Evolutionary conservation across 2,113 vertebrate genomes (phyloP), one percentile per base, ranked within the genome.

Genomic region (Columba janthina): DNA sequence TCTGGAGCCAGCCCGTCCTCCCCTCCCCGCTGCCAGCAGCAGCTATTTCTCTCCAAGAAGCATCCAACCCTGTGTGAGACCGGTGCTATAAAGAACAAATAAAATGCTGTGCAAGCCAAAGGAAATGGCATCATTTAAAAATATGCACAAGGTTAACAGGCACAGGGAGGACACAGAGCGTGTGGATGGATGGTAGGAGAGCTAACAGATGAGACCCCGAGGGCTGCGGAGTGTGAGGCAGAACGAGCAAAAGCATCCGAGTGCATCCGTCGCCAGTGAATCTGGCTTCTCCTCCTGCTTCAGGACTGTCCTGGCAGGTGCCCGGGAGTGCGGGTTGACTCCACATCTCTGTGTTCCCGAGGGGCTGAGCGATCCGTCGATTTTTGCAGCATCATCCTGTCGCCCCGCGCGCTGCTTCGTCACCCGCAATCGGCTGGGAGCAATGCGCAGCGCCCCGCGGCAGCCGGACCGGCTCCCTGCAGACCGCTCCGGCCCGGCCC

Each of bases 91-190:
- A 96, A 95, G 95, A 85, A 71, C 60, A 90, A 74, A 96, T 86
- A 58, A 96, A 93, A 77, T 10, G 83, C 95, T 94, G 92, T 14
- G 94, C 88, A 53, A 95, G 93, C 85, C 88, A 9, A 74, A 81
- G 85, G 92, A 90, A 93, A 93, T 11, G 29, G 90, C 92, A 16
- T 31, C 85, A 22, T 54, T 95, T 83, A 71, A 69, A 93, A 80
- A 88, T n/a, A 58, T 20, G 65, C 88, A 16, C 93, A 93, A 96
- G 92, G 93, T 90, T 94, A 93, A 93, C 70, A 58, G 91, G 88
- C 74, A 6, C 60, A 2, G 82, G 34, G 90, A 96, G 92, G 90
- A 86, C 93, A 8, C 1, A 4, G 78, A 0, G 15, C 12, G 2
- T 9, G 72, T 0, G 53, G 83, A 36, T 36, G 85, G 93, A 80